phyloP scores from a whole-genome alignment of 2,888 invertebrate genomes.

The Bombylius discolor region DNA sequence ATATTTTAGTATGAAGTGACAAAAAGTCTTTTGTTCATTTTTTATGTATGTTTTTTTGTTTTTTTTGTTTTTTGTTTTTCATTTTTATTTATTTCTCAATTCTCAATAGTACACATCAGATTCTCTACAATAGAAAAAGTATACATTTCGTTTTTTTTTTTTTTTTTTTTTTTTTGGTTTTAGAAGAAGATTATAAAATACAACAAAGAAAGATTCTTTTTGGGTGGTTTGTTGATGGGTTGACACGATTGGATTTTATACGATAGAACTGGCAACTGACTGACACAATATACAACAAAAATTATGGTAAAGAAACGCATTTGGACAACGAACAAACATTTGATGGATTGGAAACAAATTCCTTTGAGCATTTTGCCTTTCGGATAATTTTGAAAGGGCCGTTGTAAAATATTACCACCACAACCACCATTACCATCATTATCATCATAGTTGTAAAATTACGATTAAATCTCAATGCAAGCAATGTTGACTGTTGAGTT shows the following conservation, averaged over 20 bases:
- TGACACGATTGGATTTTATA: neutral
- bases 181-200: no score
- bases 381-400: neutral
- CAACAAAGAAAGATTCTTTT: neutral
- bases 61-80: neutral
- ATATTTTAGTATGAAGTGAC: neutral
- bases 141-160: neutral
- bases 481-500: neutral
- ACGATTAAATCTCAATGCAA: neutral
- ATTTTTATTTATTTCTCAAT: no score
- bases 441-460: neutral
- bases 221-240: neutral
- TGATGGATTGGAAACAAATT: slow-evolving; percentile 8
- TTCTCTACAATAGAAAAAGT: no score
- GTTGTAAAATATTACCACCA: neutral
- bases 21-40: slow-evolving; percentile 2
- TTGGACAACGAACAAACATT: slow-evolving; percentile 2
- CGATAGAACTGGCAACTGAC: neutral
- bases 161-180: neutral
- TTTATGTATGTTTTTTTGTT: neutral
- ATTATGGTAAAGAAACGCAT: neutral
- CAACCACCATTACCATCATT: no score
- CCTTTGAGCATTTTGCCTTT: slow-evolving; percentile 1
- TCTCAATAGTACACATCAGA: no score
- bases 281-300: neutral